phyloP scores from a whole-genome alignment of 2,888 invertebrate genomes.

The Drepanosiphum platanoidis region DNA sequence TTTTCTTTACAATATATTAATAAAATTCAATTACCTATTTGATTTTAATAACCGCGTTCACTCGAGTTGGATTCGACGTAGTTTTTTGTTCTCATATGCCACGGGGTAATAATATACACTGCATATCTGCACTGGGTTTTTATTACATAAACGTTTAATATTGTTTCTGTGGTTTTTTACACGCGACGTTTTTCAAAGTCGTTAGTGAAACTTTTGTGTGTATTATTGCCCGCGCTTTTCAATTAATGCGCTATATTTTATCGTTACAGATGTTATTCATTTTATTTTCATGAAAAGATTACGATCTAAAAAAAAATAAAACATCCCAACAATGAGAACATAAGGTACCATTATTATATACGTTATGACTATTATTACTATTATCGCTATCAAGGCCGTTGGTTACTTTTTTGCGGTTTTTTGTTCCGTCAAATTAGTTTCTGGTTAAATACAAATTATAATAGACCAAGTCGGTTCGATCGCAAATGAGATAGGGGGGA shows the following conservation, averaged over 20 bases:
- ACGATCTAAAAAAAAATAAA: neutral
- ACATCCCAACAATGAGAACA: slow-evolving; percentile 13
- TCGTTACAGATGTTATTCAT: neutral
- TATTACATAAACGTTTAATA: too few relatives aligned
- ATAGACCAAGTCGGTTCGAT: slow-evolving; percentile 17
- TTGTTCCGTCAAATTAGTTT: slow-evolving; percentile 44
- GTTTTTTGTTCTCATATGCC: too few relatives aligned
- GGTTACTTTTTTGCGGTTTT: slow-evolving; percentile 38
- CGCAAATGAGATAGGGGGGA: slow-evolving; percentile 33
- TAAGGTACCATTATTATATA: neutral
- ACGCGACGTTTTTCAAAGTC: neutral
- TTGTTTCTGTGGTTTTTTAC: neutral
- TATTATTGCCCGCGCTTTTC: neutral
- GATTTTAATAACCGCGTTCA: neutral
- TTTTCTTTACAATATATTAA: neutral
- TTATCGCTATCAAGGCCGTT: slow-evolving; percentile 26
- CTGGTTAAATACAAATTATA: slow-evolving; percentile 2
- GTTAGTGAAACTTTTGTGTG: slow-evolving; percentile 1
- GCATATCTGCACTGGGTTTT: too few relatives aligned
- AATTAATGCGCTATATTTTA: neutral
- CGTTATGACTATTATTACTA: too few relatives aligned
- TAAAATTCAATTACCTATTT: neutral
- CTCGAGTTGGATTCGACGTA: too few relatives aligned
- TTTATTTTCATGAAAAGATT: neutral
- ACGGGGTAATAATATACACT: too few relatives aligned